phyloP scores from a whole-genome alignment of 2,113 vertebrate species.

The Saccopteryx bilineata region DNA sequence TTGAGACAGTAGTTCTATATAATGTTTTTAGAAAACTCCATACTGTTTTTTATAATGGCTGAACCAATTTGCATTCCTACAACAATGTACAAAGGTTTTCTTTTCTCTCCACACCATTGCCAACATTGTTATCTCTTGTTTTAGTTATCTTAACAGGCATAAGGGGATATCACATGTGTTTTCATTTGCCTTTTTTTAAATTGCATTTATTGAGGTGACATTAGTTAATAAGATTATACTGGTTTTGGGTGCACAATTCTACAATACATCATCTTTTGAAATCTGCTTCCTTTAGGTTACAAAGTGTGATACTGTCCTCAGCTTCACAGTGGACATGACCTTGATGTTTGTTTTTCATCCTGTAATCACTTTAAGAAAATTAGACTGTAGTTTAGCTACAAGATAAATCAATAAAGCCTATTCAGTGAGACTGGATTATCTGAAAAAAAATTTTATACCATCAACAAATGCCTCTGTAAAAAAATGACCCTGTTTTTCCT shows the following conservation, averaged over 20 bases:
- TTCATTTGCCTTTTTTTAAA: neutral
- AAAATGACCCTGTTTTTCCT: slow-evolving; percentile 66
- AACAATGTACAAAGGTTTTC: neutral
- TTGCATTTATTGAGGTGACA: too few species aligned
- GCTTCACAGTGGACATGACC: slow-evolving; percentile 31
- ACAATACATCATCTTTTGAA: neutral
- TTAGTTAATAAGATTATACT: too few species aligned
- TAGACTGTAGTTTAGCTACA: slow-evolving; percentile 44
- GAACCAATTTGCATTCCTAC: neutral
- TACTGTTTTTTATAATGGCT: neutral
- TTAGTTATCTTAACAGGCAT: neutral
- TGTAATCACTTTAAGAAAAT: slow-evolving; percentile 79
- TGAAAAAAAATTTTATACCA: slow-evolving; percentile 72
- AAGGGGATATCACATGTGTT: neutral
- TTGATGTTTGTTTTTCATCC: slow-evolving; percentile 67
- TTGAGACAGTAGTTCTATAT: neutral
- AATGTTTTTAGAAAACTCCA: neutral
- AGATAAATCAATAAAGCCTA: slow-evolving; percentile 78
- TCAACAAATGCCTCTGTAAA: neutral
- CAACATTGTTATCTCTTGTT: neutral
- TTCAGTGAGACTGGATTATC: slow-evolving; percentile 70
- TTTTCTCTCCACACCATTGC: neutral
- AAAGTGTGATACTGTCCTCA: neutral
- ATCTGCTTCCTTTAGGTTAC: neutral
- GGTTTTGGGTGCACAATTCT: too few species aligned